phyloP scores from a whole-genome alignment of 2,797 vertebrate genomes.

The Acropternis orthonyx region DNA sequence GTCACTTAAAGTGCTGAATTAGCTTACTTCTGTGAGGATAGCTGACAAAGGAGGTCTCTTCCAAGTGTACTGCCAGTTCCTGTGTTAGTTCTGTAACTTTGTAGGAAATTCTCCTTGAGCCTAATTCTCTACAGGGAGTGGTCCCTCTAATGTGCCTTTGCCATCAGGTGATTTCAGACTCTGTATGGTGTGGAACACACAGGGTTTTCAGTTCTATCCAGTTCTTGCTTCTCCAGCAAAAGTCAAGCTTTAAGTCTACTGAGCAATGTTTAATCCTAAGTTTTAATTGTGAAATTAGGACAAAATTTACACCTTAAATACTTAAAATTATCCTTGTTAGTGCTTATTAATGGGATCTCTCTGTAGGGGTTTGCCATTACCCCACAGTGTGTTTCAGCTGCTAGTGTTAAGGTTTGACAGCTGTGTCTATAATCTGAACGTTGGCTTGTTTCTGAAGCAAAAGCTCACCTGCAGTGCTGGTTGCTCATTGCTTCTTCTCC shows the following conservation, averaged over 20 bases:
- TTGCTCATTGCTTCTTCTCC: fast-evolving
- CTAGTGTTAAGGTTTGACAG: neutral
- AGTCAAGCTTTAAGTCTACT: neutral
- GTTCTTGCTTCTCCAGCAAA: neutral
- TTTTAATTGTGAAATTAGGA: neutral
- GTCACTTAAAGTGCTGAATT: neutral
- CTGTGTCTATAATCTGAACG: fast-evolving
- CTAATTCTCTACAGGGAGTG: fast-evolving
- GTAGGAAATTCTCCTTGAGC: neutral
- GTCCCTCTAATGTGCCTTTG: neutral
- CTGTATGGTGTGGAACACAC: neutral
- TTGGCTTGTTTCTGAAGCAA: neutral
- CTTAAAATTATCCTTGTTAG: fast-evolving
- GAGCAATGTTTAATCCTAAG: neutral
- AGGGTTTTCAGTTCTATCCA: neutral
- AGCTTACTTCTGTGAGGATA: neutral
- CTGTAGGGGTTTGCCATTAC: neutral
- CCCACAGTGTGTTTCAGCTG: neutral
- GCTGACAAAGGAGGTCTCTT: neutral
- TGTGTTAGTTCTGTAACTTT: neutral
- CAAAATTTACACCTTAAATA: neutral
- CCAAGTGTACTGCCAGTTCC: neutral
- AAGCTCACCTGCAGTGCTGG: neutral
- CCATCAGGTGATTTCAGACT: neutral
- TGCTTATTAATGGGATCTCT: neutral